Percentiles rank a stretch among this genome's conserved stretches.
Conservation (phyloP, 92 coral and sea anemone genomes). For the Isaurus tuberculatus region DNA sequence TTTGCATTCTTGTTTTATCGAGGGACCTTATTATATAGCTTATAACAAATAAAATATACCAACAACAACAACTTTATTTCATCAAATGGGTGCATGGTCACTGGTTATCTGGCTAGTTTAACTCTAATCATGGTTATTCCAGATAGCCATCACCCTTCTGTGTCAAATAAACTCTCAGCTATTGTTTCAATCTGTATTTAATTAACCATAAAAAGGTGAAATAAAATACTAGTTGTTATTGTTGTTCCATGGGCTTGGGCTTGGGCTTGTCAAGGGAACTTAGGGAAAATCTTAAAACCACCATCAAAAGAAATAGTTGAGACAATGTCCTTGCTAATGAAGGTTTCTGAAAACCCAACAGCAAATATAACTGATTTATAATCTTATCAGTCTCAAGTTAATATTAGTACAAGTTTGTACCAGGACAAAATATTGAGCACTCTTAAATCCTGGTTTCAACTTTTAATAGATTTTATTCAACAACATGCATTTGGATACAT, state of each 20-base stretch:
- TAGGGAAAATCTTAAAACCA: background rate
- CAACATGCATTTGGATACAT: background rate
- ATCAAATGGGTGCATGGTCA: background rate
- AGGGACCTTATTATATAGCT: background rate
- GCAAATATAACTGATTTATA: constrained; percentile 1
- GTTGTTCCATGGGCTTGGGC: too few relatives aligned
- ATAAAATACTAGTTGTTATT: background rate
- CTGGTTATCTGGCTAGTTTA: background rate
- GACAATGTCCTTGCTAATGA: background rate
- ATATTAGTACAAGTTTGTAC: background rate
- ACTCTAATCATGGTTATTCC: background rate
- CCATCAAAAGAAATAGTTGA: background rate
- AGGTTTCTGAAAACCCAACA: constrained; percentile 4
- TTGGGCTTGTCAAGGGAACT: background rate
- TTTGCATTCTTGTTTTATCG: background rate
- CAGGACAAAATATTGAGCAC: background rate
- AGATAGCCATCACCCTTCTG: too few relatives aligned
- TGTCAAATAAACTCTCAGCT: too few relatives aligned
- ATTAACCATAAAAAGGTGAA: background rate
- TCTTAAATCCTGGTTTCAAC: background rate
- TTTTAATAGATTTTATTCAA: background rate
- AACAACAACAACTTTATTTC: too few relatives aligned
- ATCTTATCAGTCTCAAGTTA: constrained; percentile 10
- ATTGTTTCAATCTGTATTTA: too few relatives aligned
- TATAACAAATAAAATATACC: background rate